Percentiles rank a stretch among this genome's conserved stretches.
phyloP scores from a whole-genome alignment of 2,797 vertebrate species.

The Muscicapa comitata region DNA sequence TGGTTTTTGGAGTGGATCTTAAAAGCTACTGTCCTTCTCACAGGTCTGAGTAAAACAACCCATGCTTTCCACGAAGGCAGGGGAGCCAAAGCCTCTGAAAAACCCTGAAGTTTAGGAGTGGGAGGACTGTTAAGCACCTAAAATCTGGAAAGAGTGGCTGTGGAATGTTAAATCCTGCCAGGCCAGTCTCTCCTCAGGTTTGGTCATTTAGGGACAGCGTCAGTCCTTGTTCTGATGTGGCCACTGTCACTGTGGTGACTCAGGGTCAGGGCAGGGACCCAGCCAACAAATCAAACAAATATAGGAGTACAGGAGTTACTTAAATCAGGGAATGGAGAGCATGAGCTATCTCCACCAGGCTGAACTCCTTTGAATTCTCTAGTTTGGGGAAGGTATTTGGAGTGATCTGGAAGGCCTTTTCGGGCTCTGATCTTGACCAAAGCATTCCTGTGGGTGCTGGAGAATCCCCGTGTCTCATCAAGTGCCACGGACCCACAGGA shows the following conservation, averaged over 20 bases:
- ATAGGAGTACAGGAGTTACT: not conserved
- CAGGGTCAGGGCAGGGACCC: not conserved
- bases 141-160: not conserved
- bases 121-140: not conserved
- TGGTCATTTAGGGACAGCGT: fast-evolving
- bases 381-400: not conserved
- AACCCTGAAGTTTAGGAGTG: not conserved
- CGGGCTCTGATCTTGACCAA: not conserved
- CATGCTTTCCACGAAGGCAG: fast-evolving
- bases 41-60: not conserved
- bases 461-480: not conserved
- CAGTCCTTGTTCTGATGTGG: not conserved
- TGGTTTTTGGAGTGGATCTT: not conserved
- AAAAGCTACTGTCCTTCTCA: not conserved
- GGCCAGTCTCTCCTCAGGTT: not conserved
- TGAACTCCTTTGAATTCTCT: not conserved
- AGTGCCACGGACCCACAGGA: not conserved
- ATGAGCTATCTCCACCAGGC: not conserved
- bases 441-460: not conserved
- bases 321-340: not conserved
- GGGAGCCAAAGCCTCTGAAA: not conserved
- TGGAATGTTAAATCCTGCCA: not conserved
- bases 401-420: not conserved
- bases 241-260: not conserved
- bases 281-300: not conserved